Conservation (phyloP, 2,797 vertebrate species). For the Coregonus ussuriensis region DNA sequence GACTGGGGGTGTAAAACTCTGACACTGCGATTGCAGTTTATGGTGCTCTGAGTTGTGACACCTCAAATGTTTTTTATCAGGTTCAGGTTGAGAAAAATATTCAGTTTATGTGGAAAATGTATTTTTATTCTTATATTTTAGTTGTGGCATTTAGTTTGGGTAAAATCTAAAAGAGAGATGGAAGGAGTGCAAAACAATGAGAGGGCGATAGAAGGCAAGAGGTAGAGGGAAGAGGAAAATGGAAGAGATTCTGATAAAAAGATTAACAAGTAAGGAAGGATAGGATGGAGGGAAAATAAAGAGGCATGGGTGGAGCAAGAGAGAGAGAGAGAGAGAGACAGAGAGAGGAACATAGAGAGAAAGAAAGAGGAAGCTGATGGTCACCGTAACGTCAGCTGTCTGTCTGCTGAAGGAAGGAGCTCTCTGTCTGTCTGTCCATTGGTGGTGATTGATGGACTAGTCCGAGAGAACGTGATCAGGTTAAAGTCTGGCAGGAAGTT, state of each 20-base stretch:
- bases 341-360: constrained; percentile 5
- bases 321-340: constrained; percentile 20
- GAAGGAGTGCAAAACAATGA: neutral
- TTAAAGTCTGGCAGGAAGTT: constrained; percentile 15
- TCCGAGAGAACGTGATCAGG: constrained; percentile 19
- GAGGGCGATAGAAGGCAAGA: neutral
- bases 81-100: neutral
- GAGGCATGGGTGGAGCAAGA: neutral
- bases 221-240: too few species aligned
- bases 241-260: neutral
- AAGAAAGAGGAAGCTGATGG: neutral
- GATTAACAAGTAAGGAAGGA: neutral
- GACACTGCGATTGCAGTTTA: constrained; percentile 35
- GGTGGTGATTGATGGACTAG: constrained; percentile 34
- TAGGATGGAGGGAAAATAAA: neutral
- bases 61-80: constrained; percentile 21
- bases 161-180: neutral
- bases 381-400: neutral
- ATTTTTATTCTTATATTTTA: constrained; percentile 23
- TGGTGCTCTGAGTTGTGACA: constrained; percentile 28
- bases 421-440: constrained; percentile 1
- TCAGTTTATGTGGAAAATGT: neutral
- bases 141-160: constrained; percentile 12
- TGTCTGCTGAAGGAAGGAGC: neutral
- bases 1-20: constrained; percentile 16